Percentiles rank a stretch among this genome's conserved stretches.
These are phyloP conservation scores for Acipenser oxyrinchus DNA, from an alignment of 2,797 vertebrate genomes.

Conservation along the genomic window DNA sequence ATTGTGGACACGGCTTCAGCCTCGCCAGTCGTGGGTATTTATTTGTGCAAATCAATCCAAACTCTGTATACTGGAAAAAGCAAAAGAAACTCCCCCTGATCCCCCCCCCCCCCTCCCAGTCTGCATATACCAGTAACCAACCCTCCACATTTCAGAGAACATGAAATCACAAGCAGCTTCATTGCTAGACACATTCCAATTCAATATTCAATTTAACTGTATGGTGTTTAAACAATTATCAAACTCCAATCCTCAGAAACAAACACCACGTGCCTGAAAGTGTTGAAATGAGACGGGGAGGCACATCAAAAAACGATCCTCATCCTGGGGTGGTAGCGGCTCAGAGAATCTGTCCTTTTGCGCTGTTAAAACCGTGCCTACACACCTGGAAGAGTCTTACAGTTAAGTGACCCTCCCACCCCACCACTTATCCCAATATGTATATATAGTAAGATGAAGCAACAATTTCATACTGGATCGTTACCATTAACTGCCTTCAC, in stretches of 20 bases:
- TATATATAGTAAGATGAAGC: too few species aligned
- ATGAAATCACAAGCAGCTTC: constrained; percentile 24
- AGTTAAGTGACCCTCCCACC: constrained; percentile 49
- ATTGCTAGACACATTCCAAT: constrained; percentile 26
- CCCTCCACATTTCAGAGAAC: constrained; percentile 28
- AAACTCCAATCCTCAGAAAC: constrained; percentile 31
- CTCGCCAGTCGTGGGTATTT: constrained; percentile 50
- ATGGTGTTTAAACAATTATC: constrained; percentile 34
- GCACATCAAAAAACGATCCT: constrained; percentile 43
- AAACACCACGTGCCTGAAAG: constrained; percentile 51
- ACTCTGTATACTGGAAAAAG: constrained; percentile 68
- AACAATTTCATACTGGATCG: not conserved
- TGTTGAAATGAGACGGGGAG: not conserved
- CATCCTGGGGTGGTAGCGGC: constrained; percentile 26
- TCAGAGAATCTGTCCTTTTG: constrained; percentile 36
- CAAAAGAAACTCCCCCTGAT: constrained; percentile 46
- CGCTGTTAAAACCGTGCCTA: constrained; percentile 40
- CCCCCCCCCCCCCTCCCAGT: constrained; percentile 33
- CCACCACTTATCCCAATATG: constrained; percentile 44
- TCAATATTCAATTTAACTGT: constrained; percentile 15
- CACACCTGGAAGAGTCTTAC: constrained; percentile 64
- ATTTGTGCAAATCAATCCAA: constrained; percentile 45
- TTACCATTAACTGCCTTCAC: not conserved
- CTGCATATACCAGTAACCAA: constrained; percentile 11
- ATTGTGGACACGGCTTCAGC: constrained; percentile 42